phyloP scores from a whole-genome alignment of 1,140 invertebrate genomes.

The Zaprionus camerounensis region DNA sequence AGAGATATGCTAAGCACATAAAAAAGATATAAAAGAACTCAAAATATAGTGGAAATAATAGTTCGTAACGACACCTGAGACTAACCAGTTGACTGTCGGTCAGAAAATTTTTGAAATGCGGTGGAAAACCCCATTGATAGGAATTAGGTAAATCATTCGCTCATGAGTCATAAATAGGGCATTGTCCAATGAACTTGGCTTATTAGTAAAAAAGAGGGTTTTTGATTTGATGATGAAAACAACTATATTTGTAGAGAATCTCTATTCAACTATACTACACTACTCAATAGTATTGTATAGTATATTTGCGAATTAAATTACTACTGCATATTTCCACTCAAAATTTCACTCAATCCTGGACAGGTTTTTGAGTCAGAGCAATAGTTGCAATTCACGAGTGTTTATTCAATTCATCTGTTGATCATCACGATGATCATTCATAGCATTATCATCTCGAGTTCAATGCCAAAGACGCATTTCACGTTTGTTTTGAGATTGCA shows the following conservation, averaged over 20 bases:
- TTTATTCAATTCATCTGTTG: constrained; percentile 26
- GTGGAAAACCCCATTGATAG: neutral
- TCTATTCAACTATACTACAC: neutral
- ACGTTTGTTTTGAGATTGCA: constrained; percentile 70
- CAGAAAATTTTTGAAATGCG: neutral
- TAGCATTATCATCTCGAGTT: constrained; percentile 35
- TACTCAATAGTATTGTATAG: neutral
- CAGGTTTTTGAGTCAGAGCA: constrained; percentile 43
- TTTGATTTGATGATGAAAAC: neutral
- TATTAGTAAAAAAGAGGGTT: neutral
- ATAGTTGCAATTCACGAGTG: constrained; percentile 68
- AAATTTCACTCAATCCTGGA: constrained; percentile 34
- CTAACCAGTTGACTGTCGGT: constrained; percentile 52
- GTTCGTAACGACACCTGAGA: constrained; percentile 14
- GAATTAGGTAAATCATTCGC: neutral
- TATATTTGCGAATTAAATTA: neutral
- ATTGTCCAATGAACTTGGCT: neutral
- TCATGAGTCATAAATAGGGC: constrained; percentile 20
- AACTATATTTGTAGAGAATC: too few relatives aligned
- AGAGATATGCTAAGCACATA: constrained; percentile 50
- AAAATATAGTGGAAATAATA: constrained; percentile 43
- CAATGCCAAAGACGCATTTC: constrained; percentile 64
- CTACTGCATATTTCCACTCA: constrained; percentile 7
- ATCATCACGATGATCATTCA: constrained; percentile 34
- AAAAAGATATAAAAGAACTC: constrained; percentile 39